Evolutionary conservation across 2,113 vertebrate genomes (phyloP), one percentile per base, ranked within the genome.

Genomic region (Pachypanchax playfairii): DNA sequence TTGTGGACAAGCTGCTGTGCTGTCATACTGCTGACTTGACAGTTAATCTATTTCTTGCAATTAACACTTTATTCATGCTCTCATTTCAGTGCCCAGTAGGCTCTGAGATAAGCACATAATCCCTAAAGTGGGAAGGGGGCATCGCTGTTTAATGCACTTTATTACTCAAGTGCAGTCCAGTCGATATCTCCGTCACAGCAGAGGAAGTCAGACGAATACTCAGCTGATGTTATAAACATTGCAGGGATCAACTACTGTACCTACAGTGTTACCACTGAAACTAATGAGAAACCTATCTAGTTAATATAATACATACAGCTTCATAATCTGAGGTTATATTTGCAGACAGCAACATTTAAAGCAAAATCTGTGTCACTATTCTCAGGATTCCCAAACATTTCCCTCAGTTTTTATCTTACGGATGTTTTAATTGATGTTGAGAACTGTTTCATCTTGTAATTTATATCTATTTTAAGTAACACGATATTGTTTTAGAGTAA

Each of bases 11-110:
- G 63, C 59, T 58, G 48, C 25, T 64, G 47, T 44, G 17, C 39
- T 49, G 25, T 70, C 51, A 56, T 65, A 66, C 44, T 25, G 68
- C 84, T 84, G 70, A 86, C 75, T 74, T 84, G 83, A 75, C 84
- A 82, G 50, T 50, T 67, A 75, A 79, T 78, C 38, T 46, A 70
- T 68, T 75, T 78, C 85, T 84, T 84, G 72, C 68, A 88, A 86
- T 90, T 82, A 87, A 77, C 75, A 65, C 74, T 64, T 88, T 87
- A 78, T 89, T 86, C 76, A 74, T 83, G 70, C 69, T 77, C 65
- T 76, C 65, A 69, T 63, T 73, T 73, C 53, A 61, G 72, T 75
- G 65, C 76, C 70, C 68, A 71, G 43, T 82, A 64, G 62, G 62
- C 65, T 75, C 73, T 36, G 65, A 79, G 77, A 65, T 85, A 87